Evolutionary conservation across 2,888 invertebrate species (phyloP), one percentile per base, ranked within the genome.

Genomic region (Chymomyza fuscimana): DNA sequence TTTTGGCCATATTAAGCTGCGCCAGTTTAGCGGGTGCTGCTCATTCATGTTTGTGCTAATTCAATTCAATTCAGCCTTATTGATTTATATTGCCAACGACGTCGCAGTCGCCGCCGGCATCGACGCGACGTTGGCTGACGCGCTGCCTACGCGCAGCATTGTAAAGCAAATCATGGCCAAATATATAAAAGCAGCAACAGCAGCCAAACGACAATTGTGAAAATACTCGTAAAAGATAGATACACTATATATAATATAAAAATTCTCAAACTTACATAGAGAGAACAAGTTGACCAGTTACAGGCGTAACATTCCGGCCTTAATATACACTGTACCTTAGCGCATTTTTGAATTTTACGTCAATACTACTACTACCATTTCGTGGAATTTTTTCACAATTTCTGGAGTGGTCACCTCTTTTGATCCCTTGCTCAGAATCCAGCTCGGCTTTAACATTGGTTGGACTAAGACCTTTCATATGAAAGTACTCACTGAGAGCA

Each of bases 21-120:
- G 25, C 58, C 58, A 58, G 58, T 22, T 25, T 29, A 25, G 58
- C 58, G 22, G 58, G 54, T 54, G 54, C 22, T 54, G 25, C 22
- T 25, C 25, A 25, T 15, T 25, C 58, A 58, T 82, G 73, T 74
- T 46, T 87, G 86, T 81, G 86, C 83, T 86, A 86, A 83, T 87
- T 87, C 32, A 32, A 32, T 32, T 5, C 69, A 65, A 56, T 65
- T 70, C 25, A 10, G 25, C 10, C 25, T 58, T 58, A 58, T 58
- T 58, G 58, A 58, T 58, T 58, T 58, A 58, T 58, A 46, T 46
- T 46, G 40, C 40, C 40, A 46, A 12, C 40, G 40, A 46, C 40
- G 60, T 16, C 15, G 60, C 4, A 15, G 32, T 29, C 25, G 4
- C 4, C 32, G 32, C 4, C 32, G 32, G 32, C 32, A 7, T 32